Conservation (phyloP, 2,888 invertebrate genomes). For the Prenolepis imparis region DNA sequence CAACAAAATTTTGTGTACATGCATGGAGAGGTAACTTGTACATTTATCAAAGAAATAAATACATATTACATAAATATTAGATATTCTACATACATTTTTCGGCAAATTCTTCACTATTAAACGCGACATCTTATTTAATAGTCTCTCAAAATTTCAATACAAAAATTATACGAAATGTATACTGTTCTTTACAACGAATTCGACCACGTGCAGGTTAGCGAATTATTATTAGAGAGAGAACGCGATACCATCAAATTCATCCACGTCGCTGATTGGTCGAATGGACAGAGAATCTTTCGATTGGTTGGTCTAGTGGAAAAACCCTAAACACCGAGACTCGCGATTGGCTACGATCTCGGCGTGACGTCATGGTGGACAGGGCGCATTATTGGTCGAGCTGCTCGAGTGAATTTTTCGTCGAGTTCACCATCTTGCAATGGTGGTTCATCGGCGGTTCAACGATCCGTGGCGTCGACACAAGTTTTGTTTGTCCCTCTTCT, state of each 20-base stretch:
- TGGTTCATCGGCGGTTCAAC: neutral
- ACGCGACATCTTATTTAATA: constrained; percentile 90
- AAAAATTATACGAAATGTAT: too few relatives aligned
- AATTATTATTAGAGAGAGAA: too few relatives aligned
- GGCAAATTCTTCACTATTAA: constrained; percentile 97
- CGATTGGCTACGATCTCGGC: neutral
- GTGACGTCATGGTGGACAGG: neutral
- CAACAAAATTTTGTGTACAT: neutral
- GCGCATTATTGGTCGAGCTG: too few relatives aligned
- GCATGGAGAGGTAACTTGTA: neutral
- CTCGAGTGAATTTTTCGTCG: neutral
- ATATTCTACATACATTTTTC: constrained; percentile 90
- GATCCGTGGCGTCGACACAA: neutral
- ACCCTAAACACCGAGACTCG: neutral
- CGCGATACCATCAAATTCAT: neutral
- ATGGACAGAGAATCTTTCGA: neutral
- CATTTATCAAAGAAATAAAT: constrained; percentile 18
- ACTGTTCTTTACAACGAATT: too few relatives aligned
- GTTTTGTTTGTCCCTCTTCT: neutral
- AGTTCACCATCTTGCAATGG: neutral
- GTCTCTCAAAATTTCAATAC: neutral
- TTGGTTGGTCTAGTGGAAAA: neutral
- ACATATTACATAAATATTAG: neutral
- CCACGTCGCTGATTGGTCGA: too few relatives aligned
- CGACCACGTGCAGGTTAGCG: neutral